Conservation (phyloP, 2,888 invertebrate species). For the Temnothorax rugatulus region DNA sequence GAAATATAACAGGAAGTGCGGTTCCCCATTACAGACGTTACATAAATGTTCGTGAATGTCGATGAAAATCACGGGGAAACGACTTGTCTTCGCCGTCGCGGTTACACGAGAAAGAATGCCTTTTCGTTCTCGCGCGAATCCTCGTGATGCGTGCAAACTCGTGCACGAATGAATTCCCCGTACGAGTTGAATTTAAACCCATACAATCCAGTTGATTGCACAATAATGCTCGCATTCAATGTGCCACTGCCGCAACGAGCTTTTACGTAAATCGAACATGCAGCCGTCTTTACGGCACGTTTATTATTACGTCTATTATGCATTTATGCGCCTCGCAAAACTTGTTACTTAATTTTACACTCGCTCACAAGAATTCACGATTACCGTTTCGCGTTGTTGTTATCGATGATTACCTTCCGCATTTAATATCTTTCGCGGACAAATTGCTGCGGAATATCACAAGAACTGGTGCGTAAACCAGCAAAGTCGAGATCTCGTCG, state of each 20-base stretch:
- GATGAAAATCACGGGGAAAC: slow-evolving; percentile 65
- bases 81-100: slow-evolving; percentile 31
- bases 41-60: slow-evolving; percentile 43
- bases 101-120: slow-evolving; percentile 33
- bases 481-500: slow-evolving; percentile 18
- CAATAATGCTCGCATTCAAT: slow-evolving; percentile 53
- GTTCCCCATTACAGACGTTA: slow-evolving; percentile 40
- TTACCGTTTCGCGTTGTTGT: slow-evolving; percentile 13
- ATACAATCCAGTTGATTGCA: slow-evolving; percentile 60
- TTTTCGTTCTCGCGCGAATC: slow-evolving; percentile 58
- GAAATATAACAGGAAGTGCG: slow-evolving; percentile 38
- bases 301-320: background rate
- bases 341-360: slow-evolving; percentile 11
- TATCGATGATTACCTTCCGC: slow-evolving; percentile 4
- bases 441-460: slow-evolving; percentile 2
- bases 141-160: slow-evolving; percentile 30
- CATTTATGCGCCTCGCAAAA: background rate
- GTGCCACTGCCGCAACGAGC: background rate
- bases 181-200: slow-evolving; percentile 54
- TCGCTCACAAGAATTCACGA: background rate
- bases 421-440: slow-evolving; percentile 29
- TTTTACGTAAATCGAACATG: slow-evolving; percentile 19
- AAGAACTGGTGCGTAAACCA: slow-evolving; percentile 31
- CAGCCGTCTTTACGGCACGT: slow-evolving; percentile 6
- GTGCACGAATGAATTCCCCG: slow-evolving; percentile 56